These are phyloP conservation scores for Amaurobius ferox DNA, from an alignment of 2,888 invertebrate species.

Conservation along the genomic window DNA sequence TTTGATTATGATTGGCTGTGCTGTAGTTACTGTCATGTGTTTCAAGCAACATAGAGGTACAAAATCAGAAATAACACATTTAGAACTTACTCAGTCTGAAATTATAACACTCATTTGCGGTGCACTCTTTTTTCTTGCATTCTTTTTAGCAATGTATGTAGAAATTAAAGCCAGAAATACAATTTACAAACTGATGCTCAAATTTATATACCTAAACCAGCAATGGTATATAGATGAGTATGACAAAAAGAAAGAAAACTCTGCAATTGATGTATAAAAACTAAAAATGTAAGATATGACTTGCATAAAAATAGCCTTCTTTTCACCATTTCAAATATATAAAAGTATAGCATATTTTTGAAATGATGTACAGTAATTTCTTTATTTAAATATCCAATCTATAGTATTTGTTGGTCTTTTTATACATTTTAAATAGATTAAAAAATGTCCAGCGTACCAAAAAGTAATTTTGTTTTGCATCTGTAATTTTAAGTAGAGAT, in stretches of 20 bases:
- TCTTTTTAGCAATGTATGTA: constrained; percentile 81
- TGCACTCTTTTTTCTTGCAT: constrained; percentile 80
- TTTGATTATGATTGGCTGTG: constrained; percentile 80
- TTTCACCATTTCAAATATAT: constrained; percentile 15
- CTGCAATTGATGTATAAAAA: constrained; percentile 68
- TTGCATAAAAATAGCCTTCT: constrained; percentile 13
- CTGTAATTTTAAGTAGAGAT: background rate
- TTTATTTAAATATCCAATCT: constrained; percentile 5
- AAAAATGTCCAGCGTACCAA: constrained; percentile 13
- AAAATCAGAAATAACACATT: constrained; percentile 75
- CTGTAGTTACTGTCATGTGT: constrained; percentile 80
- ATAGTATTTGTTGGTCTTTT: constrained; percentile 22
- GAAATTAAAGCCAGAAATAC: constrained; percentile 80
- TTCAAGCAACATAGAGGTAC: constrained; percentile 78
- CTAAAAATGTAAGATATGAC: constrained; percentile 27
- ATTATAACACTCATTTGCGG: constrained; percentile 80
- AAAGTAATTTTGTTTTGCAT: background rate
- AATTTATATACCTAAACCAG: constrained; percentile 78
- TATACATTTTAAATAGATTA: constrained; percentile 25
- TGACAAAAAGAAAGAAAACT: constrained; percentile 75
- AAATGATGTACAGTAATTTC: background rate
- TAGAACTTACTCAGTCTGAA: constrained; percentile 79
- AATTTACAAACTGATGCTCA: constrained; percentile 78
- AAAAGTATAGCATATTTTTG: constrained; percentile 40
- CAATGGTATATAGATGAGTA: constrained; percentile 79